phyloP scores from a whole-genome alignment of 2,113 vertebrate species.

The Laticauda colubrina region DNA sequence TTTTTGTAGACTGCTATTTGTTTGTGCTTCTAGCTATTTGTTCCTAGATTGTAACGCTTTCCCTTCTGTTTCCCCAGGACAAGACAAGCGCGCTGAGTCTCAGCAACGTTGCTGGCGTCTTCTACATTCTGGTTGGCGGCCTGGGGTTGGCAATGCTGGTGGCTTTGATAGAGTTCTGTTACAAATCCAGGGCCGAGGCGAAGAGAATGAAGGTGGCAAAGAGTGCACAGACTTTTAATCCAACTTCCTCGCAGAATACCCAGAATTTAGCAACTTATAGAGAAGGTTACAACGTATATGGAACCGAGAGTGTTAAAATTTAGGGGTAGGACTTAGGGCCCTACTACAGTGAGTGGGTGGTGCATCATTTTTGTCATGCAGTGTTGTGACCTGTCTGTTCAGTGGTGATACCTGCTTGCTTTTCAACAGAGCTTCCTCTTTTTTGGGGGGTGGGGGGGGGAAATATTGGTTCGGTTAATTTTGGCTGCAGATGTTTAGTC shows the following conservation, averaged over 20 bases:
- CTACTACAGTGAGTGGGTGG: constrained; percentile 87
- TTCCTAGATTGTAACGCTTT: constrained; percentile 54
- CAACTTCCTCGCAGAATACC: constrained; percentile 98
- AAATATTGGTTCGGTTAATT: constrained; percentile 77
- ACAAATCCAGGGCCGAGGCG: constrained; percentile 99
- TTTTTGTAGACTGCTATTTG: constrained; percentile 23
- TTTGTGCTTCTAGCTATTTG: constrained; percentile 22
- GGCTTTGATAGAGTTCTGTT: constrained; percentile 99
- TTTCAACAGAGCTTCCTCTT: constrained; percentile 76
- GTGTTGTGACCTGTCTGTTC: constrained; percentile 88
- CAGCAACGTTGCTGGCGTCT: constrained; percentile 99
- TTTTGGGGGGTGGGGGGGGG: constrained; percentile 41
- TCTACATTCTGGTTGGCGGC: constrained; percentile 99
- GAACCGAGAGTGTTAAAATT: constrained; percentile 99
- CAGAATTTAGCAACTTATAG: constrained; percentile 99
- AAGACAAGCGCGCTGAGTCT: constrained; percentile 99
- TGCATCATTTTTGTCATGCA: constrained; percentile 80
- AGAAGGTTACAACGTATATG: constrained; percentile 99
- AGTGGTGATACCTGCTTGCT: constrained; percentile 82
- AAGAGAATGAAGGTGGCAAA: constrained; percentile 99
- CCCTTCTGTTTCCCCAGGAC: constrained; percentile 83
- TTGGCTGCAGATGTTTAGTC: constrained; percentile 89
- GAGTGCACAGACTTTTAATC: constrained; percentile 95
- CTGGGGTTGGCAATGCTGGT: constrained; percentile 99
- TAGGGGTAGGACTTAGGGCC: constrained; percentile 99